These are phyloP conservation scores for Solea senegalensis DNA, from an alignment of 2,113 vertebrate species.

Conservation along the genomic window DNA sequence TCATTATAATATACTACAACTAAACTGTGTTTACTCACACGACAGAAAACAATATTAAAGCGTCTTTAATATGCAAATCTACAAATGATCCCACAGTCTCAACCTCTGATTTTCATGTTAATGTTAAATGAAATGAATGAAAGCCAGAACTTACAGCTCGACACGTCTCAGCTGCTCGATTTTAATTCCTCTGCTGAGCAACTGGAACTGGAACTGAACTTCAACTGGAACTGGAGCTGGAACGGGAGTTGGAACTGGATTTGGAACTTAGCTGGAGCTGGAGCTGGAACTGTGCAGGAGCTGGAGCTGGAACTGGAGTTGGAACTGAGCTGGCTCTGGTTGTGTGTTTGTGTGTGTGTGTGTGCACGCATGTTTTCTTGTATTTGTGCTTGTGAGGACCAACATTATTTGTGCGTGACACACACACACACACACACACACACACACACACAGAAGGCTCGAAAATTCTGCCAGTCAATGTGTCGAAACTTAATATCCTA, in stretches of 20 bases:
- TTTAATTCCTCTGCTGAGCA: constrained; percentile 32
- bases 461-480: constrained; percentile 9
- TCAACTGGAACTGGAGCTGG: too few relatives aligned
- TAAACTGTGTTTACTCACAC: neutral
- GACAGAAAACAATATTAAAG: neutral
- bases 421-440: too few relatives aligned
- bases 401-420: too few relatives aligned
- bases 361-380: too few relatives aligned
- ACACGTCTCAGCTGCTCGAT: constrained; percentile 1
- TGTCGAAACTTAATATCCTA: neutral
- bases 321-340: too few relatives aligned
- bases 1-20: constrained; percentile 2
- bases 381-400: too few relatives aligned
- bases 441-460: neutral
- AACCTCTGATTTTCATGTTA: neutral
- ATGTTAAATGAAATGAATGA: neutral
- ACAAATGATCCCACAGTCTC: too few relatives aligned
- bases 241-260: too few relatives aligned
- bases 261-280: too few relatives aligned
- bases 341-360: too few relatives aligned
- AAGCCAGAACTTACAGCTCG: constrained; percentile 37
- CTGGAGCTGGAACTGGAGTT: neutral
- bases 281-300: neutral
- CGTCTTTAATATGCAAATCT: too few relatives aligned
- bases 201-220: neutral